A percentile compares a stretch with the other conserved stretches of the same genome.
Conservation (phyloP, 2,888 invertebrate species). For the Heliconius ismenius region DNA sequence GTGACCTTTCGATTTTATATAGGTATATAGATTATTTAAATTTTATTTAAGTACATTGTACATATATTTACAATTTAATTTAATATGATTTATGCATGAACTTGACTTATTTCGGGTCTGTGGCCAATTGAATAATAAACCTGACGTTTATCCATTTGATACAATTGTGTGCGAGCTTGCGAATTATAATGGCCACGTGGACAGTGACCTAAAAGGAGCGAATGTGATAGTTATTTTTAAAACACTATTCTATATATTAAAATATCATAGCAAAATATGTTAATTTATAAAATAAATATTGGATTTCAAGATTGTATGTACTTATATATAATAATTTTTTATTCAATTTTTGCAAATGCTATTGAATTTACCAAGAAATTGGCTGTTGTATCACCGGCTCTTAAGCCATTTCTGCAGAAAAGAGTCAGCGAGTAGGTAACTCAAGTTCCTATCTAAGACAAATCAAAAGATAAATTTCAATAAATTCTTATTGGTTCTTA, state of each 20-base stretch:
- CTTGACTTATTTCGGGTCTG: conserved; percentile 56
- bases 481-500: not conserved
- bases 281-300: too few relatives aligned
- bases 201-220: not conserved
- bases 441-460: not conserved
- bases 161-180: conserved; percentile 7
- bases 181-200: conserved; percentile 12
- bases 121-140: conserved; percentile 59
- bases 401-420: too few relatives aligned
- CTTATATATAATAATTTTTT: too few relatives aligned
- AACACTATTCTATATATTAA: not conserved
- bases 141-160: conserved; percentile 18
- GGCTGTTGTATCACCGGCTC: too few relatives aligned
- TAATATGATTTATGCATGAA: conserved; percentile 45
- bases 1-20: too few relatives aligned
- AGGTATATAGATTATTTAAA: too few relatives aligned
- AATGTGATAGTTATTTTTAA: not conserved
- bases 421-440: too few relatives aligned
- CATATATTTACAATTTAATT: not conserved
- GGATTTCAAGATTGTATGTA: too few relatives aligned
- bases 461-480: not conserved
- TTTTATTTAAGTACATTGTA: not conserved
- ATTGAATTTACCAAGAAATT: too few relatives aligned
- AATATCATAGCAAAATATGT: not conserved
- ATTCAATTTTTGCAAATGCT: too few relatives aligned